Conservation (phyloP, 2,113 vertebrate genomes). For the Lipotes vexillifer region DNA sequence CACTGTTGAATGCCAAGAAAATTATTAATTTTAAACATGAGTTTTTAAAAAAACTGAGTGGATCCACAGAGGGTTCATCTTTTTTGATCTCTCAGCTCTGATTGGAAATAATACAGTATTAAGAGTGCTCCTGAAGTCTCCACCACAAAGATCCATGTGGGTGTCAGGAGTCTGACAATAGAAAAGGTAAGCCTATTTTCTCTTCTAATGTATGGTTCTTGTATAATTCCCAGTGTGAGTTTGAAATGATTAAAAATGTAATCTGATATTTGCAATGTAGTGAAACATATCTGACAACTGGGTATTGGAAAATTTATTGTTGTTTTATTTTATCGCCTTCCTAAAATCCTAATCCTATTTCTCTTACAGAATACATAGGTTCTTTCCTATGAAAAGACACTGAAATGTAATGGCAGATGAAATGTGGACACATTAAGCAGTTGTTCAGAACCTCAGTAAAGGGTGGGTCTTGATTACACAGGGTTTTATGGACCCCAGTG, state of each 20-base stretch:
- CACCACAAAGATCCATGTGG: neutral
- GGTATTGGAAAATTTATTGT: slow-evolving; percentile 41
- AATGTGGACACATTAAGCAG: neutral
- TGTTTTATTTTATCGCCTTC: slow-evolving; percentile 25
- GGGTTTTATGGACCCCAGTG: neutral
- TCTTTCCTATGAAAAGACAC: neutral
- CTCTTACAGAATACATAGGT: neutral
- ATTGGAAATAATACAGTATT: slow-evolving; percentile 32
- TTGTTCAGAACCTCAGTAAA: neutral
- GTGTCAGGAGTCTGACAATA: neutral
- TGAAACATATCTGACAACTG: slow-evolving; percentile 54
- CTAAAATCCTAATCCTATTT: slow-evolving; percentile 33
- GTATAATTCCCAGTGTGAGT: slow-evolving; percentile 10
- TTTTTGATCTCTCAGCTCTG: slow-evolving; percentile 24
- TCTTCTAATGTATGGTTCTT: neutral
- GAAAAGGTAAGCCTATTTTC: slow-evolving; percentile 26
- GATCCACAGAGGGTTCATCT: slow-evolving; percentile 37
- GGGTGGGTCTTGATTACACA: neutral
- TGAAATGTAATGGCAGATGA: neutral
- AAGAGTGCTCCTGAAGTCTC: neutral
- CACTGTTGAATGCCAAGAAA: slow-evolving; percentile 44
- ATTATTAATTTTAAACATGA: slow-evolving; percentile 54
- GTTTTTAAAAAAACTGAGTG: slow-evolving; percentile 15
- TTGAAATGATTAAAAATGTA: slow-evolving; percentile 62
- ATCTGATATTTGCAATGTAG: slow-evolving; percentile 54